Evolutionary conservation across 2,888 invertebrate species (phyloP), one percentile per base, ranked within the genome.

Genomic region (Desoria tigrina): DNA sequence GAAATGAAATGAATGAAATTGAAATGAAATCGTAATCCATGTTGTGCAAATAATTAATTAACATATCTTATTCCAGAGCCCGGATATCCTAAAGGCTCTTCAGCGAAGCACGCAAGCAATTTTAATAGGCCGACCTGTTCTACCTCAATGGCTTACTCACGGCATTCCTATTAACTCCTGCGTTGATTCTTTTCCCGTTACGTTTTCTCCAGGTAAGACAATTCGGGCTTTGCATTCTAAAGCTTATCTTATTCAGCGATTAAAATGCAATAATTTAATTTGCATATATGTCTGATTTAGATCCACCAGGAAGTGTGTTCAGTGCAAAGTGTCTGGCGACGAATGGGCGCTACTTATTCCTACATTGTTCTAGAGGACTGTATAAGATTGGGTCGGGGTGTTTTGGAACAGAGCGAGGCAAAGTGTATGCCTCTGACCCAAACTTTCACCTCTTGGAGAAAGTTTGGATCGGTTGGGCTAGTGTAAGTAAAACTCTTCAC

Each of bases 301-400:
- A 73, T 66, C 71, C 71, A 65, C 68, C 70, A 56, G 67, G 73
- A 54, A 64, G 67, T 70, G 72, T 72, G 62, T 72, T 68, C 70
- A 72, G 68, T 64, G 73, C 74, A 49, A 73, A 71, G 65, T 72
- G 73, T 23, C 62, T 96, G 78, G 90, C 92, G 7, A 91, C 92
- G 73, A 95, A 97, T 81, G 97, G 97, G 11, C 88, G 88, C 72
- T 94, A 86, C 81, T 84, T 98, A 60, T 98, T 94, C 81, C 83
- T 98, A 28, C 88, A 92, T 77, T 88, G 91, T 32, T 88, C 88
- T 11, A 88, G 88, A 77, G 92, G 94, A 1, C 83, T 98, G 53
- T 84, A 92, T 71, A 98, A 98, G 83, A 87, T 98, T 69, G 98
- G 98, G 21, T 92, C 95, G 58, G 98, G 98, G 7, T 94, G 93